Percentiles rank a stretch among this genome's conserved stretches.
phyloP scores from a whole-genome alignment of 2,113 vertebrate species.

The Tetraodon nigroviridis region DNA sequence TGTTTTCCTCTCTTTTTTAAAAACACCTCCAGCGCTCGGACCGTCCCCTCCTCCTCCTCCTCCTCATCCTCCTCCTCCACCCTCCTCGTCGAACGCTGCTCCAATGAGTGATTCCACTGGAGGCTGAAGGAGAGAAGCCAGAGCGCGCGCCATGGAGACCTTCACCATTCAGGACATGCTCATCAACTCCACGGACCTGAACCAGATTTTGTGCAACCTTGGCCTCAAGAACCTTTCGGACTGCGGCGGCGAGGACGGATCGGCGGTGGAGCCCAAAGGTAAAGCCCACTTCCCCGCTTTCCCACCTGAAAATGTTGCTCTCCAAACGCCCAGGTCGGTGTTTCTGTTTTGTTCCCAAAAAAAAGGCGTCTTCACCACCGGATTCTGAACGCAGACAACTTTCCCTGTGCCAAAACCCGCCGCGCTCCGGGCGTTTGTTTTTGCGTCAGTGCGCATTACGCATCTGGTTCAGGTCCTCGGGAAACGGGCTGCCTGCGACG shows the following conservation, averaged over 20 bases:
- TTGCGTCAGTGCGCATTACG: slow-evolving; percentile 55
- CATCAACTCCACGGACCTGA: slow-evolving; percentile 70
- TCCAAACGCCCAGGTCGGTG: too few relatives aligned
- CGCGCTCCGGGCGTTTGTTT: slow-evolving; percentile 29
- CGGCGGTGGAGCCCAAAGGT: slow-evolving; percentile 59
- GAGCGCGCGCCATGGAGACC: slow-evolving; percentile 64
- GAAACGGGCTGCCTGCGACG: slow-evolving; percentile 9
- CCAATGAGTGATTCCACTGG: slow-evolving; percentile 25
- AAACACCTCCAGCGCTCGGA: too few relatives aligned
- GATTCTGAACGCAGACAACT: too few relatives aligned
- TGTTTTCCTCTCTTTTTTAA: background rate
- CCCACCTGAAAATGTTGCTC: too few relatives aligned
- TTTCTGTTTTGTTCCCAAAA: too few relatives aligned
- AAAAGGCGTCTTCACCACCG: too few relatives aligned
- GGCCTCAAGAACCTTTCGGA: slow-evolving; percentile 69
- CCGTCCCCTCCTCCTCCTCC: too few relatives aligned
- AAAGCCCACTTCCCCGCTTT: background rate
- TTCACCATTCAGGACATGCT: slow-evolving; percentile 67
- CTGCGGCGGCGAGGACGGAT: slow-evolving; percentile 50
- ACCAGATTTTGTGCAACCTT: slow-evolving; percentile 67
- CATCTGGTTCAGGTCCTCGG: slow-evolving; percentile 32
- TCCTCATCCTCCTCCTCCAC: too few relatives aligned
- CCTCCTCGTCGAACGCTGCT: background rate
- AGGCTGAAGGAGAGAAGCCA: background rate
- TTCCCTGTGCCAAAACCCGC: background rate